Evolutionary conservation across 2,888 invertebrate genomes (phyloP).

Genomic region (Adineta ricciae): DNA sequence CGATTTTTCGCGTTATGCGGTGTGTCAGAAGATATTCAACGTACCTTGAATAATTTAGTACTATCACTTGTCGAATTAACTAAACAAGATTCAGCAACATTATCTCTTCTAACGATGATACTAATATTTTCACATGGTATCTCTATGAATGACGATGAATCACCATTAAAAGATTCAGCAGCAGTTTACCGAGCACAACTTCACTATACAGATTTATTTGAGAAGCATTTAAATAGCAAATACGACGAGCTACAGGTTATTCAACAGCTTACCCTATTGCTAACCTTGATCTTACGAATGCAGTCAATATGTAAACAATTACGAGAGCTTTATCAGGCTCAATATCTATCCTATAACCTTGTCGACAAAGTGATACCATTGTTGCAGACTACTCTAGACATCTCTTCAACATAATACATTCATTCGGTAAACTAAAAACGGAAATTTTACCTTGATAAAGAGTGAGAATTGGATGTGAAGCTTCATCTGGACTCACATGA

Average conservation of each 20-base stretch:
- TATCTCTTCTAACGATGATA: not conserved
- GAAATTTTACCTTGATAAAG: too few relatives aligned
- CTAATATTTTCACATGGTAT: not conserved
- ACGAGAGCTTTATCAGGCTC: too few relatives aligned
- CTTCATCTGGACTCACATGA: too few relatives aligned
- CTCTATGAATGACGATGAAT: not conserved
- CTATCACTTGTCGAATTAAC: not conserved
- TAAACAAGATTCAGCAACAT: not conserved
- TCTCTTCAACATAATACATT: too few relatives aligned
- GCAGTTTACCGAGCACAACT: not conserved
- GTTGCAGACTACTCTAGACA: too few relatives aligned
- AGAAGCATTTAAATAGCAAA: not conserved
- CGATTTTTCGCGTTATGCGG: too few relatives aligned
- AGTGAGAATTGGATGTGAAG: too few relatives aligned
- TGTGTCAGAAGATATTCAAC: too few relatives aligned
- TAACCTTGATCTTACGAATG: not conserved
- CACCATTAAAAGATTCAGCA: not conserved
- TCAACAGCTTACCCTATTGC: not conserved
- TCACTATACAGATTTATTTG: not conserved
- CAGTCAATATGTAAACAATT: not conserved
- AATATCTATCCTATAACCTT: too few relatives aligned
- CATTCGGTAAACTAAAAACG: too few relatives aligned
- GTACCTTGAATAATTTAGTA: too few relatives aligned
- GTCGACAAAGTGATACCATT: too few relatives aligned
- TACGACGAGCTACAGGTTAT: not conserved